Base-by-base conservation (phyloP, 1,140 invertebrate species). In the Hormaphis cornu region DNA sequence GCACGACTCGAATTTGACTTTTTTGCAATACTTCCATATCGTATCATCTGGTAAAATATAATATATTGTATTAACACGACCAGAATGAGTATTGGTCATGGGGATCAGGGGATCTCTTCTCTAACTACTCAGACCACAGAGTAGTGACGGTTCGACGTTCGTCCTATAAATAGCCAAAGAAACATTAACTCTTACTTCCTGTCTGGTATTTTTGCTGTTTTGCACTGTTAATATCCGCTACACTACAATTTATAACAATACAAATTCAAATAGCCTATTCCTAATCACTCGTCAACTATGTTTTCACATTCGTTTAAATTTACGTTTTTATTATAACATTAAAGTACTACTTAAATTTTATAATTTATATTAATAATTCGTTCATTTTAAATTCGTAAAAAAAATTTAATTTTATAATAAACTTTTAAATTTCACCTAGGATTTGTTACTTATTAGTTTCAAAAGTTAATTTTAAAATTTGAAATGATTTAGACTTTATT, bases 121-220 rank as follows among this genome's bases (percentile, higher is more conserved):
- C 33, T 0, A 56, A 56, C 53, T 58, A 22, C 33, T n/a, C n/a
- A n/a, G n/a, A n/a, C n/a, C n/a, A 40, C 35, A n/a, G 35, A 24
- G 20, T 37, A n/a, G 30, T 56, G 30, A 33, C 20, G 37, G 35
- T 33, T 35, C 20, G n/a, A 37, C 35, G 35, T 33, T 35, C 20
- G n/a, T 58, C 35, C 54, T 58, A 58, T 58, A 58, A 58, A 58
- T 58, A 58, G 35, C 35, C 14, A 40, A n/a, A n/a, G 54, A 58
- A 33, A n/a, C 54, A 56, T 56, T 22, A 58, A 58, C 54, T 58
- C 54, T 40, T 58, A 58, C 54, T 58, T 58, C 54, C 54, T 58
- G 54, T 58, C 54, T 58, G 20, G 54, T 58, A 8, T 7, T 37
- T 22, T 37, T 37, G 22, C 54, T 6, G 20, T 22, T 58, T 40